These are phyloP conservation scores for Brachyptera putata DNA, from an alignment of 2,888 invertebrate species.

Conservation along the genomic window DNA sequence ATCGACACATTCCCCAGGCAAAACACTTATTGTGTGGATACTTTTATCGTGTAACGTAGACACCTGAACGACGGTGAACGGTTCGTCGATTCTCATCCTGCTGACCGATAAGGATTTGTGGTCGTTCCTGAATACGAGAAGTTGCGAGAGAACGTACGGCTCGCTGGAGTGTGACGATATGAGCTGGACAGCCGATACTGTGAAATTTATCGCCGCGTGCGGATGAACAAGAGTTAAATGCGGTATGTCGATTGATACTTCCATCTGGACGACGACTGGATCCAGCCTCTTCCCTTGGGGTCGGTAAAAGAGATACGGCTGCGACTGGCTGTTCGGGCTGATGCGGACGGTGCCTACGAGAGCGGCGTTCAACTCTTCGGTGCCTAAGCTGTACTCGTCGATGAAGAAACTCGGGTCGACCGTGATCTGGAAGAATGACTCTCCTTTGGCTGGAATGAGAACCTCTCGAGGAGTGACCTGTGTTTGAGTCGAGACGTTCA, in stretches of 20 bases:
- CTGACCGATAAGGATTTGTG: neutral
- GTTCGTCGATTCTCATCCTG: neutral
- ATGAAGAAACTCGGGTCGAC: neutral
- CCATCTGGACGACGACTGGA: neutral
- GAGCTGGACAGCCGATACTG: neutral
- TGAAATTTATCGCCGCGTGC: neutral
- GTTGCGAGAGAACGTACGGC: neutral
- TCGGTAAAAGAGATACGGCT: neutral
- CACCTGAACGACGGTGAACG: neutral
- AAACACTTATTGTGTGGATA: neutral
- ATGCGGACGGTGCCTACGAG: neutral
- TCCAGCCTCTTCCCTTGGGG: neutral
- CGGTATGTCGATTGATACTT: neutral
- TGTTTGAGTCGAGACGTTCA: too few species aligned
- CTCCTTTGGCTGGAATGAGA: neutral
- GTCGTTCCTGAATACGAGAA: neutral
- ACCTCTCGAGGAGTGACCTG: neutral
- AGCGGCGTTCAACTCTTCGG: neutral
- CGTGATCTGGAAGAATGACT: neutral
- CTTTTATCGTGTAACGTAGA: neutral
- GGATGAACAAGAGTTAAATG: neutral
- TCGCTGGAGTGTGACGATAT: neutral
- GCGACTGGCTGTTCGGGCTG: neutral
- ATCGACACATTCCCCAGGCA: neutral
- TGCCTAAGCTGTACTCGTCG: neutral